A percentile compares a stretch with the other conserved stretches of the same genome.
phyloP scores from a whole-genome alignment of 2,888 invertebrate species.

The Mycalesis mineus region DNA sequence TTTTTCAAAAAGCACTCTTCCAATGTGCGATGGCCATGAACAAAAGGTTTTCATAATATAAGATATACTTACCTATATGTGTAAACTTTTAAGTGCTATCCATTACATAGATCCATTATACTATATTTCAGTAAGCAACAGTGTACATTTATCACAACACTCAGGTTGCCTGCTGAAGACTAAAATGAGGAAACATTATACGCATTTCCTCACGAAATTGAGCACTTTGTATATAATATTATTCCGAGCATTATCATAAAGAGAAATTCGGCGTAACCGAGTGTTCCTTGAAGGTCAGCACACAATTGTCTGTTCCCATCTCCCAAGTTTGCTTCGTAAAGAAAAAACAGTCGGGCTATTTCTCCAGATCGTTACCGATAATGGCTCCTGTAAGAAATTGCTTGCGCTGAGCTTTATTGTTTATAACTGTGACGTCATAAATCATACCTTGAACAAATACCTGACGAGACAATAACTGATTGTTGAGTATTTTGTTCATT shows the following conservation, averaged over 20 bases:
- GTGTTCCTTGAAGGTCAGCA: slow-evolving; percentile 17
- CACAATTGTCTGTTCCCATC: slow-evolving; percentile 19
- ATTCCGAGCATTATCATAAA: slow-evolving; percentile 13
- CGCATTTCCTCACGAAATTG: background rate
- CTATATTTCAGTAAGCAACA: too few species aligned
- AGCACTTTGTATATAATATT: slow-evolving; percentile 12
- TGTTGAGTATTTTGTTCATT: background rate
- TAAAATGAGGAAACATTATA: slow-evolving; percentile 7
- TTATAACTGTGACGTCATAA: slow-evolving; percentile 59
- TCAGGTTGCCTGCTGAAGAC: background rate
- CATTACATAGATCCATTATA: too few species aligned
- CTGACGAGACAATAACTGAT: slow-evolving; percentile 45
- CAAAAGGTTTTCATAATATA: too few species aligned
- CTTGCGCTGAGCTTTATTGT: slow-evolving; percentile 46
- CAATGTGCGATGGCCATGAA: too few species aligned
- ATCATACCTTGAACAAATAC: slow-evolving; percentile 52
- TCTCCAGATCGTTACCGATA: slow-evolving; percentile 49
- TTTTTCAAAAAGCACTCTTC: too few species aligned
- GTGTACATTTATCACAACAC: background rate
- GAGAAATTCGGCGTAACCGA: slow-evolving; percentile 15
- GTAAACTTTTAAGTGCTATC: too few species aligned
- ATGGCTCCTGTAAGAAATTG: slow-evolving; percentile 37
- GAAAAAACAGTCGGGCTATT: slow-evolving; percentile 13
- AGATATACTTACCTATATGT: too few species aligned
- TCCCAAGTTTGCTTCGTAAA: slow-evolving; percentile 12